Base-by-base conservation (phyloP, 2,888 invertebrate genomes). In the Congeria kusceri region DNA sequence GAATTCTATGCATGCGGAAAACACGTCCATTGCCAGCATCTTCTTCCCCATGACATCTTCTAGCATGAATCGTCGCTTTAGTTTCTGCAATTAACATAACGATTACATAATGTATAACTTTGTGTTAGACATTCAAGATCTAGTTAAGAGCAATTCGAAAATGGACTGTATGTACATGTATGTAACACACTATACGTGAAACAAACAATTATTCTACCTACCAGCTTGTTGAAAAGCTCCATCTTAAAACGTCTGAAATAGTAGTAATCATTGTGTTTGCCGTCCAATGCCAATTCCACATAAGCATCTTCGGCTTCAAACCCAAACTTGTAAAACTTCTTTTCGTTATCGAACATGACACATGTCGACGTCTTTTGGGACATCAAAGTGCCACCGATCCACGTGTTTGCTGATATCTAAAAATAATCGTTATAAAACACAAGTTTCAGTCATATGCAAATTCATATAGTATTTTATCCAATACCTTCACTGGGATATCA, bases 161-260 rank as follows among this genome's bases (percentile, higher is more conserved):
- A 32, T 32, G 4, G 32, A 7, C 32, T 13, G n/a, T n/a, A n/a
- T n/a, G n/a, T n/a, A n/a, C n/a, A n/a, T n/a, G n/a, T n/a, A n/a
- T n/a, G n/a, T n/a, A n/a, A n/a, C n/a, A n/a, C n/a, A n/a, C n/a
- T n/a, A n/a, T n/a, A n/a, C n/a, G n/a, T n/a, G n/a, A n/a, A n/a
- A n/a, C n/a, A n/a, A n/a, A n/a, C n/a, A n/a, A n/a, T n/a, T n/a
- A 39, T 5, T 15, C 39, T 39, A 9, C 39, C 39, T 61, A 73
- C 73, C 59, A 53, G 29, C 32, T 49, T 32, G 44, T 73, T 47
- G 18, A 61, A 73, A n/a, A 73, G 53, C 25, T 23, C 58, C 79
- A 79, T 74, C 29, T 79, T 79, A 58, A 79, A 79, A 7, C 62
- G 61, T 11, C 66, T 65, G 64, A 79, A 79, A 70, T 74, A 79